Evolutionary conservation across 2,113 vertebrate species (phyloP).

Genomic region (Pongo pygmaeus): DNA sequence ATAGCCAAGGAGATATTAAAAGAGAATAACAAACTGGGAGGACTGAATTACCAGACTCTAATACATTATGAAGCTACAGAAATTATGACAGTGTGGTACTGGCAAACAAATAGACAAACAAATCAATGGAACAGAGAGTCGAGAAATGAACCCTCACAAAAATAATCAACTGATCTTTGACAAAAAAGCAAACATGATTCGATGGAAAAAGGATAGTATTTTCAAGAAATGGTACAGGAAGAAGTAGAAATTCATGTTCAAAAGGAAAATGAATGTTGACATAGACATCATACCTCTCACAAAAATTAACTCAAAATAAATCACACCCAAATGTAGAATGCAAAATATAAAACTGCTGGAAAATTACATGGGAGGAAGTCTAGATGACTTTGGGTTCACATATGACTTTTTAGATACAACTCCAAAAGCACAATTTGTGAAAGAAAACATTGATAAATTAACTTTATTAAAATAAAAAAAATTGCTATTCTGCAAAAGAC

Average conservation of each 20-base stretch:
- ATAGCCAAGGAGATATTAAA: background rate
- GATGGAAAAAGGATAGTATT: background rate
- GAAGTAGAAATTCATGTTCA: background rate
- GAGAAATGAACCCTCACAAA: background rate
- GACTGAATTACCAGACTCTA: background rate
- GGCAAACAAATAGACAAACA: background rate
- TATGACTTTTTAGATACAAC: background rate
- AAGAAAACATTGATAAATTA: background rate
- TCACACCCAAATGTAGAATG: background rate
- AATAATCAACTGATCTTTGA: background rate
- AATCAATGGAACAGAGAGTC: background rate
- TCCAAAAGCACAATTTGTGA: background rate
- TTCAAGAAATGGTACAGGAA: background rate
- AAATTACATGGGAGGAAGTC: background rate
- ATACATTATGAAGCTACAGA: background rate
- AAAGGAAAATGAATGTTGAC: background rate
- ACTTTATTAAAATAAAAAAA: background rate
- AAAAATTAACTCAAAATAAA: background rate
- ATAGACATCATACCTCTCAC: background rate
- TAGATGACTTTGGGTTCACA: background rate
- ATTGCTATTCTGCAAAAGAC: background rate
- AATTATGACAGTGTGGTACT: background rate
- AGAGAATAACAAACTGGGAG: background rate
- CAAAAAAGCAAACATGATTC: background rate
- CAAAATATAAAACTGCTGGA: background rate